Evolutionary conservation across 2,797 vertebrate genomes (phyloP).

Genomic region (Tapera naevia): DNA sequence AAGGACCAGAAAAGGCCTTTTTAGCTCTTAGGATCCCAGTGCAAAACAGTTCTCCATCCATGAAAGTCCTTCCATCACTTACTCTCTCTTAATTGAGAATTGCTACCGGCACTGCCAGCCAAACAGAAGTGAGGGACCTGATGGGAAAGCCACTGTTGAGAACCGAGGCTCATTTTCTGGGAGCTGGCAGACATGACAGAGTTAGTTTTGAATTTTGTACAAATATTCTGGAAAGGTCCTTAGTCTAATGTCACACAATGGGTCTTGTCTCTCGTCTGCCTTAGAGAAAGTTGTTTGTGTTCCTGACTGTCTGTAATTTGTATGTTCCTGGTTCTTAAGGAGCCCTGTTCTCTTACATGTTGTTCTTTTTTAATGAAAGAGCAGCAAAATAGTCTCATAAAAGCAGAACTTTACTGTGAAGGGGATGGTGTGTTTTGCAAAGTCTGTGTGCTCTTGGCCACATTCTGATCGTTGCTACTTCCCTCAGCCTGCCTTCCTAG

Average conservation of each 20-base stretch:
- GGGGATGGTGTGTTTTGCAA: rapidly evolving
- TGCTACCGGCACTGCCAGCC: background rate
- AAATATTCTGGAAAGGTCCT: background rate
- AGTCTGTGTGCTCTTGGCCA: background rate
- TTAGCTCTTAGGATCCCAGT: background rate
- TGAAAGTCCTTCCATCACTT: background rate
- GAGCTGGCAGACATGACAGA: background rate
- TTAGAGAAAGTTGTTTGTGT: background rate
- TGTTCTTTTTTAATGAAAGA: background rate
- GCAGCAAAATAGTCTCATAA: background rate
- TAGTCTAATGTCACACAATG: background rate
- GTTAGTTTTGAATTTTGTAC: background rate
- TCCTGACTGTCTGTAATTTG: background rate
- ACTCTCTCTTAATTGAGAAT: background rate
- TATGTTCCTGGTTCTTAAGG: background rate
- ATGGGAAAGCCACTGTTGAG: background rate
- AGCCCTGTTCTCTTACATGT: background rate
- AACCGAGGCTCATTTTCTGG: background rate
- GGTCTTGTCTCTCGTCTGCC: background rate
- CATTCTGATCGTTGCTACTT: background rate
- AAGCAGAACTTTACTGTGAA: background rate
- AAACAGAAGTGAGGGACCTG: background rate
- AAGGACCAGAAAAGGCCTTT: background rate
- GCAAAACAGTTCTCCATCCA: background rate
- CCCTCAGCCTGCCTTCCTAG: background rate